These are phyloP conservation scores for Parasteatoda lunata DNA, from an alignment of 2,888 invertebrate genomes.

Conservation along the genomic window DNA sequence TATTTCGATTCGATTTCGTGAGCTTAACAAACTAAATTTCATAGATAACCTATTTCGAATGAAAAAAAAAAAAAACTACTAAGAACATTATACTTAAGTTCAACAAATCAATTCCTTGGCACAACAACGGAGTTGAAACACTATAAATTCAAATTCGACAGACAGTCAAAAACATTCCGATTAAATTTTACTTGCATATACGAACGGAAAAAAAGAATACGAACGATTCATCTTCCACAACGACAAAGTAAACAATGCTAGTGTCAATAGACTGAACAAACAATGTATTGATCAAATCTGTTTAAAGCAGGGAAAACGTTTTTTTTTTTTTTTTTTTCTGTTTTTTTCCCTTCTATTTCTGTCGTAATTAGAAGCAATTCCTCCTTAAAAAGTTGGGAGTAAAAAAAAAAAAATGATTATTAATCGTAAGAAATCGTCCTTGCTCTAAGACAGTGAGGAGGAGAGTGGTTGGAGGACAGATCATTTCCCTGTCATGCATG, in stretches of 20 bases:
- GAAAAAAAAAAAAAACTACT: no score
- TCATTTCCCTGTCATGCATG: conserved; percentile 62
- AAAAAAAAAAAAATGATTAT: conserved; percentile 28
- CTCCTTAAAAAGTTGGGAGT: background rate
- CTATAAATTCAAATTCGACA: no score
- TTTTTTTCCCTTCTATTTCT: background rate
- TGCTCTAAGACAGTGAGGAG: conserved; percentile 10
- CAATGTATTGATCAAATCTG: no score
- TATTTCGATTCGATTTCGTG: no score
- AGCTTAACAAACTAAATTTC: no score
- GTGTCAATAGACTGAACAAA: background rate
- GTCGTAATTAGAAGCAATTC: background rate
- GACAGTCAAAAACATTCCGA: no score
- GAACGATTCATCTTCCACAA: background rate
- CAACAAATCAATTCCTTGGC: no score
- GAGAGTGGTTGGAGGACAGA: conserved; percentile 25
- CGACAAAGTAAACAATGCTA: background rate
- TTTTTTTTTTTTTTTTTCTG: background rate
- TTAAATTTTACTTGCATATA: no score
- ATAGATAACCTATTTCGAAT: no score
- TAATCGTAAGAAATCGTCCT: background rate
- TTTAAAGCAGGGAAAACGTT: background rate
- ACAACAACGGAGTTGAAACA: no score
- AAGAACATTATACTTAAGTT: no score
- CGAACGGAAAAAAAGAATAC: background rate